These are phyloP conservation scores for Thamnaconus septentrionalis DNA, from an alignment of 2,113 vertebrate species.

Conservation along the genomic window DNA sequence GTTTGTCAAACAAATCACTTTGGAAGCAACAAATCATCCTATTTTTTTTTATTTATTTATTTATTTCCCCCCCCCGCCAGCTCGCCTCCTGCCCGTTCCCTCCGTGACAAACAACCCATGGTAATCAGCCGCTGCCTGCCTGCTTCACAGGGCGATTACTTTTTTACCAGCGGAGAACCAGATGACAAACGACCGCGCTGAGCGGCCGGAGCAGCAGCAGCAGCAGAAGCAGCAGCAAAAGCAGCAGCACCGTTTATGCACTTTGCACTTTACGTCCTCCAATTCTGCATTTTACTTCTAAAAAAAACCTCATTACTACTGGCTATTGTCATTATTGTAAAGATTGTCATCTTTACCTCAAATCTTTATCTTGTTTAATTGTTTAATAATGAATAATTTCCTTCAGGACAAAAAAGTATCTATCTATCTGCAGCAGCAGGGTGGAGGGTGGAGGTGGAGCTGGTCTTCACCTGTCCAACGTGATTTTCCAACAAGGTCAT, in stretches of 20 bases:
- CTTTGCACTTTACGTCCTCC: too few relatives aligned
- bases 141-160: constrained; percentile 52
- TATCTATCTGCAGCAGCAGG: not conserved
- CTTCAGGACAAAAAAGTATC: too few relatives aligned
- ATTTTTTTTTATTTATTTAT: constrained; percentile 13
- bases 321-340: too few relatives aligned
- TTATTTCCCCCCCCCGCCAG: constrained; percentile 16
- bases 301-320: too few relatives aligned
- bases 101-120: constrained; percentile 50
- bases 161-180: constrained; percentile 49
- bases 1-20: constrained; percentile 63
- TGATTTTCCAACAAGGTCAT: constrained; percentile 42
- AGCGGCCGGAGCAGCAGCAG: constrained; percentile 26
- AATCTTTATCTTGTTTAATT: too few relatives aligned
- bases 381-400: too few relatives aligned
- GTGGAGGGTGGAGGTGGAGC: constrained; percentile 26
- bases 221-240: too few relatives aligned
- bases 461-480: constrained; percentile 50
- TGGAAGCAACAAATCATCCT: constrained; percentile 61
- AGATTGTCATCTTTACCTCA: too few relatives aligned
- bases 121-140: constrained; percentile 54
- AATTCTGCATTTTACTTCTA: too few relatives aligned
- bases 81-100: constrained; percentile 27
- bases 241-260: too few relatives aligned
- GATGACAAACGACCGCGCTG: constrained; percentile 57